Percentiles rank a stretch among this genome's conserved stretches.
Evolutionary conservation across 53 echinoderm and acorn worm species (phyloP).

Genomic region (Holothuria scabra): DNA sequence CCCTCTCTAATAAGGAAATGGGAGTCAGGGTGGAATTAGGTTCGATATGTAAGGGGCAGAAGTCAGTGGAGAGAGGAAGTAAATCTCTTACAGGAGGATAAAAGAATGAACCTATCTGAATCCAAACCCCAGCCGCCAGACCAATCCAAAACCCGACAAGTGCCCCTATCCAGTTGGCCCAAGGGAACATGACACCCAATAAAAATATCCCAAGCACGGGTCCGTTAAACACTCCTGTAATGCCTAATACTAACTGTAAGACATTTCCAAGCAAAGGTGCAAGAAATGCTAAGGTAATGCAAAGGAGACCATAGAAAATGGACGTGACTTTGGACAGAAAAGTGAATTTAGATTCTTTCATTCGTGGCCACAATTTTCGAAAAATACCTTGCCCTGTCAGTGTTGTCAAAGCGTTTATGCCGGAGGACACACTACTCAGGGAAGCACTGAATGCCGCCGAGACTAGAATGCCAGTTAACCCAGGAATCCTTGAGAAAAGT

Average conservation of each 20-base stretch:
- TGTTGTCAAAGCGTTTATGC: not conserved
- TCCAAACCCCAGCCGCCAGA: constrained; percentile 4
- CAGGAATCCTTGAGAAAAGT: not conserved
- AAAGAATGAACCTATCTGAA: not conserved
- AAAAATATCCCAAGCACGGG: not conserved
- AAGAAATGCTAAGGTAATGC: not conserved
- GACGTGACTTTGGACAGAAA: not conserved
- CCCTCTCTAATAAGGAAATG: no score
- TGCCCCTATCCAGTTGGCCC: not conserved
- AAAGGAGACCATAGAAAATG: not conserved
- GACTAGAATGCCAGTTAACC: constrained; percentile 10
- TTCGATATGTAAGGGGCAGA: not conserved
- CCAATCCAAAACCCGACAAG: not conserved
- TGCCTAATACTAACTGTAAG: not conserved
- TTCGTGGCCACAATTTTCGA: not conserved
- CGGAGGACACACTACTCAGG: no score
- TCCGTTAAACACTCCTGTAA: not conserved
- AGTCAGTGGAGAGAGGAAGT: not conserved
- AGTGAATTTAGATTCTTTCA: not conserved
- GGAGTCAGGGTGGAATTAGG: no score
- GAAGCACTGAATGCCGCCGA: not conserved
- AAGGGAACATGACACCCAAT: not conserved
- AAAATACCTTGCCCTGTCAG: not conserved
- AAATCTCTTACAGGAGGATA: not conserved
- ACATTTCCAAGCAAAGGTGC: not conserved